Evolutionary conservation across 1,140 invertebrate genomes (phyloP).

Genomic region (Macrobrachium rosenbergii): DNA sequence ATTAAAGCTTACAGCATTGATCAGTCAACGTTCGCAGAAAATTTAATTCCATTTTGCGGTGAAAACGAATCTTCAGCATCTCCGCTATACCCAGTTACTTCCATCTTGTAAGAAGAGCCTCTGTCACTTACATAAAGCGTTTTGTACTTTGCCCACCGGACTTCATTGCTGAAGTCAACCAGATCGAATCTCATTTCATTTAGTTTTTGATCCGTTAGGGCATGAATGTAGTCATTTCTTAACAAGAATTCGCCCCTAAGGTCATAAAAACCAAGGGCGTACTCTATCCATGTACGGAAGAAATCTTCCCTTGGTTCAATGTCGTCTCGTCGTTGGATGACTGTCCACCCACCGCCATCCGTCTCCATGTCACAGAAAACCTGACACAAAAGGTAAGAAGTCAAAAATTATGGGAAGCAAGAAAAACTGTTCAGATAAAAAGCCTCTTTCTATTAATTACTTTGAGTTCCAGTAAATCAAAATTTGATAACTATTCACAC

Average conservation of each 20-base stretch:
- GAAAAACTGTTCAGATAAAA: constrained; percentile 56
- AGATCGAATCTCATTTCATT: constrained; percentile 66
- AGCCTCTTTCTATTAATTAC: constrained; percentile 59
- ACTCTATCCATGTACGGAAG: constrained; percentile 72
- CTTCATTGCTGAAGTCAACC: constrained; percentile 65
- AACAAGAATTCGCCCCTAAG: constrained; percentile 70
- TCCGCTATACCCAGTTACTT: constrained; percentile 61
- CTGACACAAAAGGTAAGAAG: too few species aligned
- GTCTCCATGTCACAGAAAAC: background rate
- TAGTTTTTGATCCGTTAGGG: constrained; percentile 57
- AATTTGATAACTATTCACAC: too few species aligned
- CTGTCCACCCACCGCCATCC: constrained; percentile 69
- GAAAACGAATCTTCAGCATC: constrained; percentile 58
- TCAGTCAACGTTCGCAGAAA: constrained; percentile 67
- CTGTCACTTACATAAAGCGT: constrained; percentile 59
- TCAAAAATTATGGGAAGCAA: too few species aligned
- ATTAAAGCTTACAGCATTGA: constrained; percentile 43
- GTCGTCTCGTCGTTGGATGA: constrained; percentile 67
- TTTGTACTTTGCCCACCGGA: constrained; percentile 65
- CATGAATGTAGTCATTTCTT: constrained; percentile 67
- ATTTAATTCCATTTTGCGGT: constrained; percentile 63
- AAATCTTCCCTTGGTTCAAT: constrained; percentile 50
- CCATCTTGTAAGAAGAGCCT: constrained; percentile 52
- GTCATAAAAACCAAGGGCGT: constrained; percentile 73
- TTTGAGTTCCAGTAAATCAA: background rate